phyloP scores from a whole-genome alignment of 2,797 vertebrate species.

The Hybognathus amarus region DNA sequence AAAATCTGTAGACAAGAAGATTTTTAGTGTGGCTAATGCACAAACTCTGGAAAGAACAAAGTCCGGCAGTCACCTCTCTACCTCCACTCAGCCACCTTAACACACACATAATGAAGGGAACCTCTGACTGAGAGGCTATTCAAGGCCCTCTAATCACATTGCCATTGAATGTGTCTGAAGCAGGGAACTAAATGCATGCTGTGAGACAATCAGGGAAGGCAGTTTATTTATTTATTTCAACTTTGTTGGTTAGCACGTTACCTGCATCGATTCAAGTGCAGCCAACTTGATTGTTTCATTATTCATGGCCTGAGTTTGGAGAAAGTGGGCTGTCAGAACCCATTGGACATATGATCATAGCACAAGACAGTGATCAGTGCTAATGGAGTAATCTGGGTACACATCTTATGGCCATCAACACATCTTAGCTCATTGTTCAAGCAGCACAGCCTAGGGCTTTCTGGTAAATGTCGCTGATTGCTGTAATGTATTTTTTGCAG shows the following conservation, averaged over 20 bases:
- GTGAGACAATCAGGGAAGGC: constrained; percentile 23
- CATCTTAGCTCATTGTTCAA: constrained; percentile 25
- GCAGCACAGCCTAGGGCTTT: constrained; percentile 15
- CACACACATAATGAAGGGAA: constrained; percentile 45
- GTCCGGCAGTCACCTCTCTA: constrained; percentile 30
- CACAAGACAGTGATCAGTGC: constrained; percentile 26
- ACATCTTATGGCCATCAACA: constrained; percentile 30
- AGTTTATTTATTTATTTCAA: constrained; percentile 44
- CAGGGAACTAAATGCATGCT: constrained; percentile 53
- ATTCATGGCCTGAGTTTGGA: constrained; percentile 45
- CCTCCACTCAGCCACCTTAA: constrained; percentile 34
- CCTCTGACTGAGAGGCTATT: constrained; percentile 46
- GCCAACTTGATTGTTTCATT: constrained; percentile 50
- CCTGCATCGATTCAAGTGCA: constrained; percentile 41
- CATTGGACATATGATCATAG: constrained; percentile 10
- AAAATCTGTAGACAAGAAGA: constrained; percentile 25
- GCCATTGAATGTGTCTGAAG: constrained; percentile 73
- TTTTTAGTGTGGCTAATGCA: constrained; percentile 37
- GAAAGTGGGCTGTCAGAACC: constrained; percentile 44
- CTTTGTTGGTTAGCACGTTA: constrained; percentile 29
- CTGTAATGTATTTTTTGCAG: constrained; percentile 9
- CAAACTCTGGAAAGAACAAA: constrained; percentile 30
- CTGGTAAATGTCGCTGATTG: constrained; percentile 26
- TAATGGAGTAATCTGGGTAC: constrained; percentile 37
- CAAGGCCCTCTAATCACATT: constrained; percentile 73